phyloP scores from a whole-genome alignment of 2,113 vertebrate genomes.

The Scalopus aquaticus region DNA sequence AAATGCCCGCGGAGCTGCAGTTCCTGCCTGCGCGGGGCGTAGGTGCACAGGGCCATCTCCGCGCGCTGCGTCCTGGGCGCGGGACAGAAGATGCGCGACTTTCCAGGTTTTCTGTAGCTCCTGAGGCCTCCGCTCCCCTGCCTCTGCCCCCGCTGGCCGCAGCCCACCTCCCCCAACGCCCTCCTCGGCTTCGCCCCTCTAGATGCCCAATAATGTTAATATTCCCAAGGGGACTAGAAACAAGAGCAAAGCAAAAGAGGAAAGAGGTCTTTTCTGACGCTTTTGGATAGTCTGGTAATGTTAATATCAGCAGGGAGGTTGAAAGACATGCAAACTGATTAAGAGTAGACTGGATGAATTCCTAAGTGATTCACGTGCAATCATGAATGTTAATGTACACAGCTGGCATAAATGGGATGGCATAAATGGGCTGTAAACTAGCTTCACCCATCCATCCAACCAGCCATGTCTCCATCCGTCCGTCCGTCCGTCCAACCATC shows the following conservation, averaged over 20 bases:
- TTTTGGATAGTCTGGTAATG: not conserved
- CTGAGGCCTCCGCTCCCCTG: accelerated
- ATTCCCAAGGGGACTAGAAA: not conserved
- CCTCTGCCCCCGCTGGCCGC: accelerated
- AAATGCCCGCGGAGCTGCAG: too few species aligned
- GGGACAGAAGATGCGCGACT: too few species aligned
- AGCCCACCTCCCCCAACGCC: accelerated
- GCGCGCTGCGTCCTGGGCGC: not conserved
- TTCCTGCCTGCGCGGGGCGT: too few species aligned
- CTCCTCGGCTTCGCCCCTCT: accelerated
- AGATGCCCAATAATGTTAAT: not conserved
- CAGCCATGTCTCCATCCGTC: not conserved
- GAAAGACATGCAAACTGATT: not conserved
- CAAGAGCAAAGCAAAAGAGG: not conserved
- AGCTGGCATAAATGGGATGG: not conserved
- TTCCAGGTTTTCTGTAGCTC: not conserved
- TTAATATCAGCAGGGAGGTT: not conserved
- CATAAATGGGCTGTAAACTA: not conserved
- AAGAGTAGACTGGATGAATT: not conserved
- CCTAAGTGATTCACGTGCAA: not conserved
- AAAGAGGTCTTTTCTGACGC: not conserved
- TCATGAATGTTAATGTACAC: not conserved
- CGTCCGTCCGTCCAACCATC: too few species aligned
- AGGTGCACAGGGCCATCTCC: too few species aligned
- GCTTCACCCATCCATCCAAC: not conserved